Conservation (phyloP, 2,888 invertebrate genomes). For the Panorpa germanica region DNA sequence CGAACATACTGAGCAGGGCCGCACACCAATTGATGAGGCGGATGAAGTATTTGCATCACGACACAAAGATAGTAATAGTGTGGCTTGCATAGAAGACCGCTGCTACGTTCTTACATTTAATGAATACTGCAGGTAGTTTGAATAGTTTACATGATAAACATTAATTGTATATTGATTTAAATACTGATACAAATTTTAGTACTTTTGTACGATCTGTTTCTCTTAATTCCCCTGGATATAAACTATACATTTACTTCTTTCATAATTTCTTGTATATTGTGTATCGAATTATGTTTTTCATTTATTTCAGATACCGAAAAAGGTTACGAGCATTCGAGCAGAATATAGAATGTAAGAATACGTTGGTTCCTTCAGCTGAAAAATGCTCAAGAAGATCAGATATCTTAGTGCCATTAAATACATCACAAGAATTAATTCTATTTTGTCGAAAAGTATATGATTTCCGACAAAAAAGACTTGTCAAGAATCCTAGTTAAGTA, state of each 20-base stretch:
- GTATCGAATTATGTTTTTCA: constrained; percentile 9
- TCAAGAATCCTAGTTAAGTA: too few species aligned
- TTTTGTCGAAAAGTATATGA: constrained; percentile 92
- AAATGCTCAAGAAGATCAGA: constrained; percentile 29
- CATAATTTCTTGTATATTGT: constrained; percentile 7
- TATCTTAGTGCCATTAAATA: constrained; percentile 45
- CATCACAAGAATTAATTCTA: constrained; percentile 71
- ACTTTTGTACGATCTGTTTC: constrained; percentile 6
- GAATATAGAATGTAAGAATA: constrained; percentile 45
- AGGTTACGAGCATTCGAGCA: constrained; percentile 61
- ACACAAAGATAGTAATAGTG: constrained; percentile 88
- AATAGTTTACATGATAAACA: neutral
- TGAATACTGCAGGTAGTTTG: constrained; percentile 95
- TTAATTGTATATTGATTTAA: neutral
- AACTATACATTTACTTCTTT: constrained; percentile 1
- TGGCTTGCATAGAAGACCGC: constrained; percentile 94
- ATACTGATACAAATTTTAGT: neutral
- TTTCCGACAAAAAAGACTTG: constrained; percentile 57
- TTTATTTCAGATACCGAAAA: constrained; percentile 56
- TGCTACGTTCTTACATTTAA: constrained; percentile 92
- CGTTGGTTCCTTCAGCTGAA: constrained; percentile 47
- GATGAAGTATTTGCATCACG: constrained; percentile 93
- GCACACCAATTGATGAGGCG: constrained; percentile 56
- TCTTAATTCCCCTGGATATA: constrained; percentile 5
- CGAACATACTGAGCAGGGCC: constrained; percentile 86